A percentile compares a stretch with the other conserved stretches of the same genome.
phyloP scores from a whole-genome alignment of 2,797 vertebrate genomes.

The Premnoplex brunnescens region DNA sequence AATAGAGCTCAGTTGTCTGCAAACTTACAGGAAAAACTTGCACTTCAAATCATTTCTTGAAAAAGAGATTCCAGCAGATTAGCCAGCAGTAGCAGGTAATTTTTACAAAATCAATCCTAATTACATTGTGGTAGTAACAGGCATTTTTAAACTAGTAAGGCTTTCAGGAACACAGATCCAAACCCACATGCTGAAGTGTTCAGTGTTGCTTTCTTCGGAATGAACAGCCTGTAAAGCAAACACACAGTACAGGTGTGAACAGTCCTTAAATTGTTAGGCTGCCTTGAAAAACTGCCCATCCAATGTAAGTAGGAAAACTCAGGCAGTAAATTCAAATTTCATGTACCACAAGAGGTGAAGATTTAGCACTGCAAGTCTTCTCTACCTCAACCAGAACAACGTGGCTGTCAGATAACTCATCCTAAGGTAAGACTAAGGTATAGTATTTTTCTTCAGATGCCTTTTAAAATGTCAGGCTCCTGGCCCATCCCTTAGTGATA shows the following conservation, averaged over 20 bases:
- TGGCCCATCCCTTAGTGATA: neutral
- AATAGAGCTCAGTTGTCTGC: neutral
- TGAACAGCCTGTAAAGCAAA: constrained; percentile 85
- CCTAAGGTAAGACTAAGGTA: neutral
- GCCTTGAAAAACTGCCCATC: neutral
- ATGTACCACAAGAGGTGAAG: neutral
- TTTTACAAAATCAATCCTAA: constrained; percentile 61
- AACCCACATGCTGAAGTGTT: constrained; percentile 42
- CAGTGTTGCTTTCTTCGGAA: constrained; percentile 90
- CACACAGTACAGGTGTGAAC: neutral
- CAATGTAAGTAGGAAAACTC: neutral
- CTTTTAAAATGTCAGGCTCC: neutral
- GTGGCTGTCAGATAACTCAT: neutral
- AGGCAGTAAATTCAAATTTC: neutral
- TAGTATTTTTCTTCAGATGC: neutral
- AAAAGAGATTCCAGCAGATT: constrained; percentile 69
- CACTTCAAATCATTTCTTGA: constrained; percentile 70
- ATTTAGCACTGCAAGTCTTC: neutral
- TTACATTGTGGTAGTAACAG: constrained; percentile 46
- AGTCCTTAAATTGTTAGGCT: neutral
- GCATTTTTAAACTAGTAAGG: constrained; percentile 68
- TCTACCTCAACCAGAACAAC: neutral
- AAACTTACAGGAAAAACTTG: constrained; percentile 3
- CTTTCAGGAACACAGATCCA: constrained; percentile 59
- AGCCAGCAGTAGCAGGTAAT: neutral